These are phyloP conservation scores for Masnerella sp. DNA, from an alignment of 2,888 invertebrate genomes.

Conservation along the genomic window DNA sequence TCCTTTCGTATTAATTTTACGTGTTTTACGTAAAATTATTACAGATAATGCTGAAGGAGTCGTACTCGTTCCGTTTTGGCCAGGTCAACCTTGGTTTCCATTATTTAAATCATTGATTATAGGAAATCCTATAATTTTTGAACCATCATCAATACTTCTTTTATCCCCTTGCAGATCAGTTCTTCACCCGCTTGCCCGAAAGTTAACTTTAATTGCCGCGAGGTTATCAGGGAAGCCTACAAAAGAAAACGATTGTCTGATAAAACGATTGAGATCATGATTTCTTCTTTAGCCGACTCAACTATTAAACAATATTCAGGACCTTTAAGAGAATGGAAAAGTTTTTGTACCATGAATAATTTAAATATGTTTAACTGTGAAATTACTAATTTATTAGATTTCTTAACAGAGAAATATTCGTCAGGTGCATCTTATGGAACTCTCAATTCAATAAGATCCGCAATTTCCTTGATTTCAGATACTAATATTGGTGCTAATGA, in stretches of 20 bases:
- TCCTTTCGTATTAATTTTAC: no score
- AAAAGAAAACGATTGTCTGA: background rate
- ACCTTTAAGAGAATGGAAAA: background rate
- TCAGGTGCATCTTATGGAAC: background rate
- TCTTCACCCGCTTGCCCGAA: background rate
- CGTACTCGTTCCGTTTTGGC: background rate
- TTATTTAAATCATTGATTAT: background rate
- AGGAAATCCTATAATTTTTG: background rate
- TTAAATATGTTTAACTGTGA: background rate
- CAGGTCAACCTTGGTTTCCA: background rate
- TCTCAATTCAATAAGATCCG: background rate
- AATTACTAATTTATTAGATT: background rate
- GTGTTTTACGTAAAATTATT: no score
- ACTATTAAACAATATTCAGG: background rate
- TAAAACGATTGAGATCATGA: background rate
- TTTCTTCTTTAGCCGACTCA: background rate
- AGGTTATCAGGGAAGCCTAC: background rate
- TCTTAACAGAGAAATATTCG: background rate
- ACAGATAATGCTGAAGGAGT: slow-evolving; percentile 1
- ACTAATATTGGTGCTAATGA: background rate
- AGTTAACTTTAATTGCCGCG: background rate
- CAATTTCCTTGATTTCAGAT: slow-evolving; percentile 7
- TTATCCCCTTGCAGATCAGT: slow-evolving; percentile 2
- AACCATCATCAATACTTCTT: background rate
- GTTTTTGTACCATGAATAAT: background rate